Evolutionary conservation across 2,888 invertebrate genomes (phyloP).

Genomic region (Drosophila infuscata): DNA sequence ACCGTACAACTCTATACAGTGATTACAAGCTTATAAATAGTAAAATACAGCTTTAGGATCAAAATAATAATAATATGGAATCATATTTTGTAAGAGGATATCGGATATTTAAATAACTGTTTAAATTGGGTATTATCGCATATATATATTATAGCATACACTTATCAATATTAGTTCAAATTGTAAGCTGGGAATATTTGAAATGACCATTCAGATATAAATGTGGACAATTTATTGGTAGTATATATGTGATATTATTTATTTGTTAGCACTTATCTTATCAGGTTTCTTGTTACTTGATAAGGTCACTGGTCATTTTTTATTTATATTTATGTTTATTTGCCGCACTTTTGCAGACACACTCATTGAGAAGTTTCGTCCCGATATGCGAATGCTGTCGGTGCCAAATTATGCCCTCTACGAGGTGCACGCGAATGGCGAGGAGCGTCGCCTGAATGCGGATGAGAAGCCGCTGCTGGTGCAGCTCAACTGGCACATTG

Average conservation of each 20-base stretch:
- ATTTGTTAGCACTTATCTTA: background rate
- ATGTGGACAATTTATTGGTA: background rate
- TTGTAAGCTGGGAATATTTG: background rate
- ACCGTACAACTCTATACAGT: too few relatives aligned
- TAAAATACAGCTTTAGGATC: background rate
- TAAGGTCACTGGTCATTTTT: background rate
- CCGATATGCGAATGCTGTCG: constrained; percentile 98
- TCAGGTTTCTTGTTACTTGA: background rate
- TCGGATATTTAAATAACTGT: too few relatives aligned
- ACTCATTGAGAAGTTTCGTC: constrained; percentile 99
- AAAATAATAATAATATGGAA: too few relatives aligned
- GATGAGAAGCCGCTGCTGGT: constrained; percentile 98
- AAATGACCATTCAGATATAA: background rate
- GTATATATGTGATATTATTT: background rate
- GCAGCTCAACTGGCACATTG: constrained; percentile 99
- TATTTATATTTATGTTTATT: background rate
- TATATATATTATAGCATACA: too few relatives aligned
- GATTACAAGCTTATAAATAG: too few relatives aligned
- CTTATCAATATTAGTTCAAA: background rate
- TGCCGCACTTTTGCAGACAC: constrained; percentile 87
- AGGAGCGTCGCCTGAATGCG: constrained; percentile 94
- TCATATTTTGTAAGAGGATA: too few relatives aligned
- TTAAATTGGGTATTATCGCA: too few relatives aligned
- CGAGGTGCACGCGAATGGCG: constrained; percentile 91
- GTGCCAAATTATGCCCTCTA: constrained; percentile 91